Evolutionary conservation across 2,113 vertebrate species (phyloP), one percentile per base, ranked within the genome.

Genomic region (Centrocercus urophasianus): DNA sequence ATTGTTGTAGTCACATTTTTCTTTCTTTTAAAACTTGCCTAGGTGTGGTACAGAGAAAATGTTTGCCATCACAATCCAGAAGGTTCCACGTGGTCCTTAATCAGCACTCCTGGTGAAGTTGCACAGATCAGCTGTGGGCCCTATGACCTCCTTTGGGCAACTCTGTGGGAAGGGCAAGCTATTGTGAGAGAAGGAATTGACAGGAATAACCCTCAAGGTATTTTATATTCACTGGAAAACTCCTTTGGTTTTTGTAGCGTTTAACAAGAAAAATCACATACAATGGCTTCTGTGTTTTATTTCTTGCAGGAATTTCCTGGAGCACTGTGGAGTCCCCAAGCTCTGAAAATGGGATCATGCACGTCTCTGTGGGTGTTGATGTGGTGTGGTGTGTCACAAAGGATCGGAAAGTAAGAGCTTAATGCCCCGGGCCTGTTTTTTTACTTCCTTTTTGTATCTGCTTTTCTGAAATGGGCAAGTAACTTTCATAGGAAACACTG

Each of bases 381-480:
- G 99, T 99, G 22, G 99, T 99, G 72, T 99, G 99, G 99, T 99
- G 98, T 24, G 90, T 99, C 75, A 99, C 99, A 32, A 99, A 99
- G 85, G 99, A 99, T 40, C 98, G 98, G 90, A 99, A 99, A 95
- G 99, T 99, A 97, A 98, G 98, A 87, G 17, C 4, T 48, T 25
- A 30, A 30, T 38, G 13, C n/a, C 60, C 43, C 64, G 72, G 13
- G 72, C 59, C n/a, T 63, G 13, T 2, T 54, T 47, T 82, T 75
- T 15, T 3, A 5, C 30, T 54, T 27, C 24, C 24, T 52, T 67
- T 81, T 54, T 38, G 16, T n/a, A 14, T 66, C 27, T 87, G 75
- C 47, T 73, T 74, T 71, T 70, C 24, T 78, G 65, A 34, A 71
- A 47, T 5, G 30, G 28, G 8, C 65, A 12, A n/a, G 17, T 25